A percentile compares a stretch with the other conserved stretches of the same genome.
These are phyloP conservation scores for Drosophila mercatorum DNA, from an alignment of 2,888 invertebrate genomes.

Conservation along the genomic window DNA sequence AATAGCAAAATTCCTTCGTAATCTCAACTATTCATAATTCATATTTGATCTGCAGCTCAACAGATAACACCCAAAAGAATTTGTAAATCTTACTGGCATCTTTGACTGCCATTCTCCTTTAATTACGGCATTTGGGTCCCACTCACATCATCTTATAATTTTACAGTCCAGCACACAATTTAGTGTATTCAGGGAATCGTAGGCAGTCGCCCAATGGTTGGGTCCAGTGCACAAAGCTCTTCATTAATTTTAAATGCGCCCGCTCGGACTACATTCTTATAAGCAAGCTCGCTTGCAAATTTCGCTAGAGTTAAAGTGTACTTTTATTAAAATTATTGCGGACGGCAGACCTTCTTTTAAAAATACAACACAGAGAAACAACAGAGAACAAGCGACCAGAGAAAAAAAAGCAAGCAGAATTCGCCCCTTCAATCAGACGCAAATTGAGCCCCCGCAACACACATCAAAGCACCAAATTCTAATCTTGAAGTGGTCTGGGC, in stretches of 20 bases:
- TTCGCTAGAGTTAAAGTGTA: conserved; percentile 15
- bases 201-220: background rate
- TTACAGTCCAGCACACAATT: conserved; percentile 60
- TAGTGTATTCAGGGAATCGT: conserved; percentile 20
- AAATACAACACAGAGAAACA: background rate
- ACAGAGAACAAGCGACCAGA: background rate
- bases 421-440: conserved; percentile 29
- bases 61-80: background rate
- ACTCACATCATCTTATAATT: conserved; percentile 39
- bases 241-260: conserved; percentile 25
- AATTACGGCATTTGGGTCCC: conserved; percentile 19
- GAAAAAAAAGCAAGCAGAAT: background rate
- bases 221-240: conserved; percentile 17
- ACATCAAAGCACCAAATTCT: conserved; percentile 54
- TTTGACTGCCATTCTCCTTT: conserved; percentile 5
- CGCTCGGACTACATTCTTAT: conserved; percentile 7
- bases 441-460: conserved; percentile 19
- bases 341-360: conserved; percentile 10
- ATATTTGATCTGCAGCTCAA: background rate
- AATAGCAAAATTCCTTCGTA: background rate
- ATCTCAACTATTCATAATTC: background rate
- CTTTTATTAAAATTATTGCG: conserved; percentile 16
- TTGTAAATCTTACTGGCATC: background rate
- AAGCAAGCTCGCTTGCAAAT: conserved; percentile 9
- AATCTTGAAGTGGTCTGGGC: conserved; percentile 35